phyloP scores from a whole-genome alignment of 2,888 invertebrate genomes.

The Polymixis flavicincta region DNA sequence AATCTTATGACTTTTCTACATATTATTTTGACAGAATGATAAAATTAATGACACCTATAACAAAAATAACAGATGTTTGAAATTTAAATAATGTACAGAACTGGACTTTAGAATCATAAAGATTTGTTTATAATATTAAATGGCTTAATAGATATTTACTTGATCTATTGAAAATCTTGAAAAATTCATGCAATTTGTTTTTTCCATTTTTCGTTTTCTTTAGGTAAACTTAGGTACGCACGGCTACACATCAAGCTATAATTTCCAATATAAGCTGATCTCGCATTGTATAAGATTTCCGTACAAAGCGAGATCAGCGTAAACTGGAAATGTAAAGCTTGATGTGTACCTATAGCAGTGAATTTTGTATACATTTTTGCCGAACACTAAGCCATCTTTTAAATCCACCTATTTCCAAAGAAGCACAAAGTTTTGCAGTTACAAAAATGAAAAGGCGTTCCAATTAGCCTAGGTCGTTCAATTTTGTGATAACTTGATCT shows the following conservation, averaged over 20 bases:
- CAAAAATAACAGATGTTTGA: constrained; percentile 6
- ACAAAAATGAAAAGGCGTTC: background rate
- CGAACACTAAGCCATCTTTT: background rate
- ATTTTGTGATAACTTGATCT: background rate
- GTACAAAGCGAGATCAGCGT: too few species aligned
- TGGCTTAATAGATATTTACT: background rate
- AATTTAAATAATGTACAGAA: constrained; percentile 25
- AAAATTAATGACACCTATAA: constrained; percentile 17
- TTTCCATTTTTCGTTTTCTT: background rate
- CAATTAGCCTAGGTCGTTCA: background rate
- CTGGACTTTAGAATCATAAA: background rate
- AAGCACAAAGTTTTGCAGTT: background rate
- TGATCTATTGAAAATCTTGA: background rate
- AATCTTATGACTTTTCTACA: background rate
- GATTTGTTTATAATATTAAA: too few species aligned
- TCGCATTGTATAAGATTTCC: too few species aligned
- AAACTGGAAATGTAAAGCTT: too few species aligned
- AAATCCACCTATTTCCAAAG: background rate
- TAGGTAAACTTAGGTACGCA: too few species aligned
- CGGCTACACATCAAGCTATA: too few species aligned
- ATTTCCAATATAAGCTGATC: too few species aligned
- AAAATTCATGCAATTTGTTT: background rate
- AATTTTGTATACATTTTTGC: background rate
- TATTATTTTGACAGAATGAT: constrained; percentile 34
- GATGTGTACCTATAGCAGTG: too few species aligned